Evolutionary conservation across 2,888 invertebrate genomes (phyloP), one percentile per base, ranked within the genome.

Genomic region (Sphinx pinastri): DNA sequence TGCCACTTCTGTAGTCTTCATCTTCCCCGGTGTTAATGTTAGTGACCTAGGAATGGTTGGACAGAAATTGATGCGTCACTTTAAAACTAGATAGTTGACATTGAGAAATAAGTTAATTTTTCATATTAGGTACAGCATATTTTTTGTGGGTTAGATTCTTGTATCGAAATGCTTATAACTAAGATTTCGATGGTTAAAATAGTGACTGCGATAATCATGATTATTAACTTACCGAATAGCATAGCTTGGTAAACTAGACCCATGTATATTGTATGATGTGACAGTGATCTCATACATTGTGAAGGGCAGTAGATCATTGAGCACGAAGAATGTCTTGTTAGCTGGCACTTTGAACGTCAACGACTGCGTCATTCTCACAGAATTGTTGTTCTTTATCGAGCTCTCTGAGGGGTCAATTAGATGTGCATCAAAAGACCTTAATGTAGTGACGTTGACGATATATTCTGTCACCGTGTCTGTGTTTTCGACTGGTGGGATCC

Each of bases 241-340:
- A 79, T 96, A 96, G 70, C 96, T 97, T 0, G 97, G 97, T 75
- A 98, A 89, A 89, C 97, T 97, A 0, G 96, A 95, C 0, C 98
- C 98, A 82, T 96, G 96, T 19, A 95, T 94, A 84, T 97, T 98
- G 69, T 94, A 94, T 0, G 97, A 96, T 0, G 95, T 95, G 12
- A 98, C 96, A 0, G 95, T 95, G 8, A 97, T 94, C 81, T 97
- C 97, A 84, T 98, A 98, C 97, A 97, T 97, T 0, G 97, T 97
- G 81, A 97, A 96, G 0, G 97, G 97, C 13, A 94, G 92, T 52
- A 98, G 90, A 81, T 96, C 95, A 77, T 95, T 95, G 2, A 97
- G 82, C 0, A 95, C 87, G 0, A 96, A 90, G 68, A 88, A 94
- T 1, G 95, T 96, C 77, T 95, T 94, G 74, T 95, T 95, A 5